Evolutionary conservation across 2,888 invertebrate species (phyloP).

Genomic region (Scaptomyza reducta): DNA sequence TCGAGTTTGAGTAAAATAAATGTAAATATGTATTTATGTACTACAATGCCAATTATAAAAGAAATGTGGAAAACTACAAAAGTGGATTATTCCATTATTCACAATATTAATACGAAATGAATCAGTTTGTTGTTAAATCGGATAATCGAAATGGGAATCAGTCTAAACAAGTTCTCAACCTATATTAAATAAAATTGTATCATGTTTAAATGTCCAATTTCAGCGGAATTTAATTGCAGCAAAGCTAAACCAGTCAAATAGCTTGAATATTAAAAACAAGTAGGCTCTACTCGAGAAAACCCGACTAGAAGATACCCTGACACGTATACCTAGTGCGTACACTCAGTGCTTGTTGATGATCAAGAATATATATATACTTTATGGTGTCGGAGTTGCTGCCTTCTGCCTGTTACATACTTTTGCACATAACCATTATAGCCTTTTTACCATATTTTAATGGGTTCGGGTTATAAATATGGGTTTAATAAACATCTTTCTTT

Average conservation of each 20-base stretch:
- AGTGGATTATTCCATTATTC: constrained; percentile 32
- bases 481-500: too few species aligned
- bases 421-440: too few species aligned
- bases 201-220: neutral
- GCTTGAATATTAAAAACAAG: too few species aligned
- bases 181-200: neutral
- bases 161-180: neutral
- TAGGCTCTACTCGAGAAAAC: too few species aligned
- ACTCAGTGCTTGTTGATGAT: too few species aligned
- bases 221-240: neutral
- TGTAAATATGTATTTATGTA: constrained; percentile 71
- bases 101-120: constrained; percentile 28
- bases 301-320: too few species aligned
- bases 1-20: constrained; percentile 2
- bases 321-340: too few species aligned
- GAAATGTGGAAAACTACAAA: constrained; percentile 4
- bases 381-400: too few species aligned
- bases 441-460: too few species aligned
- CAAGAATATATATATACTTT: too few species aligned
- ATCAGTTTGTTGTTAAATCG: constrained; percentile 5
- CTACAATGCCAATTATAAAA: constrained; percentile 21
- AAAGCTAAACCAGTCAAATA: neutral
- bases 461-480: too few species aligned
- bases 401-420: too few species aligned
- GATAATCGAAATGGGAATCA: neutral